Evolutionary conservation across 2,888 invertebrate species (phyloP).

Genomic region (Hydroisotoma schaefferi): DNA sequence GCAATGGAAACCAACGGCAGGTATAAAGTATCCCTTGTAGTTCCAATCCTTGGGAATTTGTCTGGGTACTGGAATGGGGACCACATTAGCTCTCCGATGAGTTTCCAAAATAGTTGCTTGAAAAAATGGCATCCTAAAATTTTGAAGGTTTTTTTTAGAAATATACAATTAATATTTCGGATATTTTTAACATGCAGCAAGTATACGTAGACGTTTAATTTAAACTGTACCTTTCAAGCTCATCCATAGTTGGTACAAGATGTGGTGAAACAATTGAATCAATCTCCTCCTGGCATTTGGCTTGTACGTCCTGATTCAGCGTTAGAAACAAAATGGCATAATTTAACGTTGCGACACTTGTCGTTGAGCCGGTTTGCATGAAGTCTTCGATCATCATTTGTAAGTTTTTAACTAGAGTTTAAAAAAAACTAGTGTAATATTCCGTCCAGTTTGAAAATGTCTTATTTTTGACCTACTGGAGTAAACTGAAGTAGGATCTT

Average conservation of each 20-base stretch:
- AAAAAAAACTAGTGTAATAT: too few species aligned
- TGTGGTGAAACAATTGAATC: constrained; percentile 17
- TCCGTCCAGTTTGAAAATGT: too few species aligned
- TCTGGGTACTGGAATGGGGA: constrained; percentile 28
- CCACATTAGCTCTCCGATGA: constrained; percentile 22
- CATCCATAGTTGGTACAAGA: constrained; percentile 25
- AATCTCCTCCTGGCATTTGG: constrained; percentile 26
- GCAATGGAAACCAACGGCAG: too few species aligned
- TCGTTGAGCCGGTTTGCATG: constrained; percentile 18
- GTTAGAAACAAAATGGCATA: constrained; percentile 25
- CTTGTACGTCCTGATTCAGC: constrained; percentile 27
- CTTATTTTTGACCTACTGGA: too few species aligned
- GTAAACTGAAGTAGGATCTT: too few species aligned
- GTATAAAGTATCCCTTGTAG: constrained; percentile 24
- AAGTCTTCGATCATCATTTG: constrained; percentile 31
- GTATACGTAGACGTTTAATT: too few species aligned
- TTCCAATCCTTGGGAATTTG: constrained; percentile 16
- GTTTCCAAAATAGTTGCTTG: constrained; percentile 26
- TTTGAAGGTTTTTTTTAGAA: too few species aligned
- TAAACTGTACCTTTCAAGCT: constrained; percentile 28
- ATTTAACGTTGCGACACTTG: constrained; percentile 22
- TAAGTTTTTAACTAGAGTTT: constrained; percentile 30
- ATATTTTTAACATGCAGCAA: too few species aligned
- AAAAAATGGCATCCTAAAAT: constrained; percentile 25
- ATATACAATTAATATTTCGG: too few species aligned